Base-by-base conservation (phyloP, 2,113 vertebrate genomes). In the Neolamprologus sp. region DNA sequence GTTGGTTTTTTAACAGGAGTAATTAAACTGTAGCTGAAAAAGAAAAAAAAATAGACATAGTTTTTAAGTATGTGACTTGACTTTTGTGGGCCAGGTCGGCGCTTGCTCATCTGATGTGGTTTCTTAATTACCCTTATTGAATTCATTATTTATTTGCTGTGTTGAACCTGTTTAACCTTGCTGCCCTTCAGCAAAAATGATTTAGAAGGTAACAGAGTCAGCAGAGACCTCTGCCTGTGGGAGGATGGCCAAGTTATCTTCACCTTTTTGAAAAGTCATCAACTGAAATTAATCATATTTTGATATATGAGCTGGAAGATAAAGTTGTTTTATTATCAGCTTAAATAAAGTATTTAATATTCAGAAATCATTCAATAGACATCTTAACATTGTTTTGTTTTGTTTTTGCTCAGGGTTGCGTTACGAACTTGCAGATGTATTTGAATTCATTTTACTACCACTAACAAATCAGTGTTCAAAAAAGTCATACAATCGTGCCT, bases 101-200 rank as follows among this genome's bases (percentile, higher is more conserved):
- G 49, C 73, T 81, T 75, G 85, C 86, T 93, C 90, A 4, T 90
- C 93, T 91, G 91, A 93, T 94, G 90, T 91, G 86, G 90, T 90
- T 94, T 93, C 89, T 93, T 96, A 95, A 96, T 96, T 95, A 95
- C 91, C 92, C 91, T 93, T 87, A 89, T 93, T 94, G 81, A 89
- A 95, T 95, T 94, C 79, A 95, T 95, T 94, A 95, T 94, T 94
- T 96, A 96, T 94, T 94, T 95, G 91, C 94, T 85, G 86, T 81
- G 85, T 87, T 91, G 90, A 95, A 94, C 95, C 95, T 94, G 73
- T 88, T 95, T 95, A 95, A 95, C 95, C 95, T 90, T 78, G 19
- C 89, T 91, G 89, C 89, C 95, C 93, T 93, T 86, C 80, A 83
- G 83, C 54, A 81, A 79, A 89, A 89, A 81, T 40, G 80, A 94